Conservation (phyloP, 2,113 vertebrate genomes). For the Peromyscus californicus region DNA sequence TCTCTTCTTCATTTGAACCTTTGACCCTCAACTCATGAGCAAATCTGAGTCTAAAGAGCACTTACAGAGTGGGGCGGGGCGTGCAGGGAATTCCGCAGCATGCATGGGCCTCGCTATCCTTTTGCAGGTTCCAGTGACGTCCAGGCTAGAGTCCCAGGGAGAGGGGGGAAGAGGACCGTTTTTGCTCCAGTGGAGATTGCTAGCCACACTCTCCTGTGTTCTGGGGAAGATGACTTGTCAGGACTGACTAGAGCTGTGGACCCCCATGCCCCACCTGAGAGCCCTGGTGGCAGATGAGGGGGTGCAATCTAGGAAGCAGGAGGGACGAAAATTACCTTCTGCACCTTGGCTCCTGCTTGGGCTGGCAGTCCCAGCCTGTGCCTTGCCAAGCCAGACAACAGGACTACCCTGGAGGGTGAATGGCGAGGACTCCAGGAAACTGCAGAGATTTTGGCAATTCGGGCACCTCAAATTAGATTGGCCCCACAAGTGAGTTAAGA, state of each 20-base stretch:
- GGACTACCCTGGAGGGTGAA: slow-evolving; percentile 59
- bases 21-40: neutral
- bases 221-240: slow-evolving; percentile 51
- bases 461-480: slow-evolving; percentile 63
- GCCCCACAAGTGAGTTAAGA: slow-evolving; percentile 53
- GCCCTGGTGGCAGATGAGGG: neutral
- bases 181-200: accelerated
- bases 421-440: slow-evolving; percentile 53
- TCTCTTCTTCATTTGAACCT: slow-evolving; percentile 1
- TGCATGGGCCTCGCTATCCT: neutral
- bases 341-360: neutral
- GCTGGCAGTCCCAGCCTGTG: slow-evolving; percentile 29
- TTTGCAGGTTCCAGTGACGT: neutral
- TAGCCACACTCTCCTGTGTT: neutral
- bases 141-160: neutral
- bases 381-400: slow-evolving; percentile 70
- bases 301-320: neutral
- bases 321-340: slow-evolving; percentile 39
- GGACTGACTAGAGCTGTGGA: slow-evolving; percentile 16
- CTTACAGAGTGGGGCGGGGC: too few species aligned
- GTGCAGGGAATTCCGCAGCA: neutral
- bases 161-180: neutral
- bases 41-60: neutral
- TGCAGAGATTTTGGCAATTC: slow-evolving; percentile 60
- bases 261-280: neutral